Conservation (phyloP, 2,888 invertebrate genomes). For the Cloeon dipterum region DNA sequence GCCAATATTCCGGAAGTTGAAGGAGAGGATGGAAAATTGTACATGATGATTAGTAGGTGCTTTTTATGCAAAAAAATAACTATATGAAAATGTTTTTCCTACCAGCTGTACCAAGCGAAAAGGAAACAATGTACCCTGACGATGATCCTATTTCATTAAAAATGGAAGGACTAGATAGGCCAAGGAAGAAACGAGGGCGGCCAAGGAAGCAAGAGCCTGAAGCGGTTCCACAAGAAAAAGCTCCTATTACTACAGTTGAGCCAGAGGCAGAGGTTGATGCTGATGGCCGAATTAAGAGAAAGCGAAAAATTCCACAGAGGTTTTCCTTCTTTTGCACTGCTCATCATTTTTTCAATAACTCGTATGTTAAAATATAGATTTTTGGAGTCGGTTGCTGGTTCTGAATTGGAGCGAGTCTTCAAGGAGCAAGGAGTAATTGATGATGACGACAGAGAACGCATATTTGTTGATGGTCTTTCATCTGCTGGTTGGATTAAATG, state of each 20-base stretch:
- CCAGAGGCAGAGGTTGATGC: slow-evolving; percentile 21
- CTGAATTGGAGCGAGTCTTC: slow-evolving; percentile 48
- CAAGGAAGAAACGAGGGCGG: slow-evolving; percentile 41
- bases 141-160: slow-evolving; percentile 39
- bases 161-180: slow-evolving; percentile 38
- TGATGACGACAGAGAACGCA: slow-evolving; percentile 24
- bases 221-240: slow-evolving; percentile 10
- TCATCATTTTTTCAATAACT: too few species aligned
- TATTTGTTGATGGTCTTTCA: not conserved
- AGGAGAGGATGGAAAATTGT: not conserved
- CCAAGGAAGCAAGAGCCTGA: slow-evolving; percentile 31
- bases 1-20: not conserved
- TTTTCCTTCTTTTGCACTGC: too few species aligned
- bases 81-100: slow-evolving; percentile 1
- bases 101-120: slow-evolving; percentile 2
- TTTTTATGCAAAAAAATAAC: not conserved
- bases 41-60: slow-evolving; percentile 1
- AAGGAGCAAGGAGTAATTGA: slow-evolving; percentile 47
- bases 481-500: not conserved
- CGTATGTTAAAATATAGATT: not conserved
- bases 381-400: slow-evolving; percentile 29
- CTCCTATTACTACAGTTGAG: slow-evolving; percentile 14
- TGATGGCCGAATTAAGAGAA: slow-evolving; percentile 28
- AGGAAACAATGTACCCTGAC: slow-evolving; percentile 21
- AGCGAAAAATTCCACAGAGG: slow-evolving; percentile 38